Conservation (phyloP, 2,888 invertebrate species). For the Acanthosepion lycidas region DNA sequence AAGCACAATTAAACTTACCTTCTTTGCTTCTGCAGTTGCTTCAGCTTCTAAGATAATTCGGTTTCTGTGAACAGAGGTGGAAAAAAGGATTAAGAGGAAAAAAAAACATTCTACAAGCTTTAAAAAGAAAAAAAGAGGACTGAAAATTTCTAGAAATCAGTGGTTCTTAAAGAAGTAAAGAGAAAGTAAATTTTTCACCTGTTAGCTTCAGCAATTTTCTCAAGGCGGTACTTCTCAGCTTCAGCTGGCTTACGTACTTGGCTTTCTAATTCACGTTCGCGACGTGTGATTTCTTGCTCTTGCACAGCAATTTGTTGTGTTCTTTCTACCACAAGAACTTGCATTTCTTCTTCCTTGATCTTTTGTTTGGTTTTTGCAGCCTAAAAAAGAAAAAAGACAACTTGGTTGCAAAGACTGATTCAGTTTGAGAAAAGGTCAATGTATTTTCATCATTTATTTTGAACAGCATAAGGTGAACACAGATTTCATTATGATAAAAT, state of each 20-base stretch:
- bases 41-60: slow-evolving; percentile 92
- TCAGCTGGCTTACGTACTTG: slow-evolving; percentile 94
- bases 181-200: slow-evolving; percentile 74
- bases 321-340: slow-evolving; percentile 89
- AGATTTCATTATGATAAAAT: no score
- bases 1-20: slow-evolving; percentile 52
- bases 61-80: slow-evolving; percentile 56
- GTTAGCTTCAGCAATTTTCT: slow-evolving; percentile 95
- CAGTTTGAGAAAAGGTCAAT: neutral
- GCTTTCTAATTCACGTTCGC: slow-evolving; percentile 93
- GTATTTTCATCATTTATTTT: neutral
- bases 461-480: no score
- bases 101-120: neutral
- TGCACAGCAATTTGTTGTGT: slow-evolving; percentile 93
- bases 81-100: neutral
- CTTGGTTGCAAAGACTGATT: no score
- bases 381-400: slow-evolving; percentile 55
- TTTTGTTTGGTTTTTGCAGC: slow-evolving; percentile 91
- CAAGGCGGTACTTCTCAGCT: slow-evolving; percentile 91
- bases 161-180: neutral
- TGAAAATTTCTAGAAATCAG: neutral
- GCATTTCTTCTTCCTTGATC: slow-evolving; percentile 98
- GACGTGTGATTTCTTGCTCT: slow-evolving; percentile 94
- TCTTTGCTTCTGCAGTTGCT: slow-evolving; percentile 90
- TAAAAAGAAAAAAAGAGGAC: no score